Percentiles rank a stretch among this genome's conserved stretches.
These are phyloP conservation scores for Clarias pachynema DNA, from an alignment of 2,797 vertebrate species.

Conservation along the genomic window DNA sequence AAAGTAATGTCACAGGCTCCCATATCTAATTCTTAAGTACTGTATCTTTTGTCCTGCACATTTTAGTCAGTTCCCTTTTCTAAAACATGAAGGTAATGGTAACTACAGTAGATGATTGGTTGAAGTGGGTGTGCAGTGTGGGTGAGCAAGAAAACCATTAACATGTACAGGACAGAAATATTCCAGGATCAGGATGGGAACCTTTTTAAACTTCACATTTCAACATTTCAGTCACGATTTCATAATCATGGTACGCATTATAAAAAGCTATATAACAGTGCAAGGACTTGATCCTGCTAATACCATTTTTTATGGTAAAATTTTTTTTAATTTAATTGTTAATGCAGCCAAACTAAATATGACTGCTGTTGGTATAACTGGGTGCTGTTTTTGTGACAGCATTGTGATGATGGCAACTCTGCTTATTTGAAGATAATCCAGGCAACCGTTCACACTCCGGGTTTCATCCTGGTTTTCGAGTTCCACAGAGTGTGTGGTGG, in stretches of 20 bases:
- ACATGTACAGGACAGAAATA: neutral
- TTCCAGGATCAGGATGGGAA: neutral
- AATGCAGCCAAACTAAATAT: neutral
- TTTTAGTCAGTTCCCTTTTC: neutral
- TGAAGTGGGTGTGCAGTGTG: neutral
- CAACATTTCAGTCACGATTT: constrained; percentile 6
- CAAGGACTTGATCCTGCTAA: neutral
- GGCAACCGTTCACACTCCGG: constrained; percentile 30
- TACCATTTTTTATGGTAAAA: no score
- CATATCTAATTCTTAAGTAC: neutral
- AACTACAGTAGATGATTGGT: neutral
- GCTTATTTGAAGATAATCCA: constrained; percentile 38
- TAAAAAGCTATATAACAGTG: neutral
- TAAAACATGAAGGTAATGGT: neutral
- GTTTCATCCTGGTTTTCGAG: constrained; percentile 17
- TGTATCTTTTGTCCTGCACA: neutral
- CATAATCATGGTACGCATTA: constrained; percentile 8
- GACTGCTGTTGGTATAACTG: neutral
- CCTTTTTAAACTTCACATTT: neutral
- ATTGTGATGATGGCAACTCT: constrained; percentile 34
- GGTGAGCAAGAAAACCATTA: neutral
- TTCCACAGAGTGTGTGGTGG: constrained; percentile 30
- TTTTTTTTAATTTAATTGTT: no score
- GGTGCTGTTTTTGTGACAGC: constrained; percentile 27
- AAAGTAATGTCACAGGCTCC: constrained; percentile 3